Evolutionary conservation across 2,113 vertebrate species (phyloP), one percentile per base, ranked within the genome.

Genomic region (Argyrosomus japonicus): DNA sequence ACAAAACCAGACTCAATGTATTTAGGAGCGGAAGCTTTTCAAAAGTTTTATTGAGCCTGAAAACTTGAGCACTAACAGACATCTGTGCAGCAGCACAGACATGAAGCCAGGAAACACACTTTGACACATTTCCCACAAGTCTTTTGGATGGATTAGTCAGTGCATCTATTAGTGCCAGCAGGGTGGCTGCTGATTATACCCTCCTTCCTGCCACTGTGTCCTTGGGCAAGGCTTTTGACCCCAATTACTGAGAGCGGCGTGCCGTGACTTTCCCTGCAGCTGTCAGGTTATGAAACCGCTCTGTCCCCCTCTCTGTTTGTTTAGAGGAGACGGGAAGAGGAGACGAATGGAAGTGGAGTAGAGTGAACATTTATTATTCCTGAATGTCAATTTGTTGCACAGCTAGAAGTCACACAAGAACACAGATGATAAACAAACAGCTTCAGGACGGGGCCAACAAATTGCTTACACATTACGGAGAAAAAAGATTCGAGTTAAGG

Each of bases 141-240:
- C 58, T 64, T 54, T 36, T 40, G 23, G 51, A 63, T 11, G 25
- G 60, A 87, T 88, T 69, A 61, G 45, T 64, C 45, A 23, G n/a
- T 45, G 48, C 70, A 18, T 53, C 47, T 79, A 74, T 83, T 68
- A 80, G 57, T n/a, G 78, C 79, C 81, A 77, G 47, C 48, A 57
- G 45, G 73, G 65, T 62, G 40, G 29, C 69, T 58, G 74, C 72
- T 86, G 87, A 90, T 88, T 87, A 79, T 40, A 71, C 29, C 36
- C 70, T 85, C 61, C 65, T 78, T 71, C 63, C 85, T 88, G 79
- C 69, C 51, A 19, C 65, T 5, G 21, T 82, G 84, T 76, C 89
- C 80, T 82, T 77, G 81, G 81, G 82, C 79, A 57, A 85, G 57
- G 73, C 90, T 80, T 91, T 85, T 89, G 86, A 92, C 86, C 86